A percentile compares a stretch with the other conserved stretches of the same genome.
These are phyloP conservation scores for Panonychus citri DNA, from an alignment of 1,140 invertebrate genomes.

Conservation along the genomic window DNA sequence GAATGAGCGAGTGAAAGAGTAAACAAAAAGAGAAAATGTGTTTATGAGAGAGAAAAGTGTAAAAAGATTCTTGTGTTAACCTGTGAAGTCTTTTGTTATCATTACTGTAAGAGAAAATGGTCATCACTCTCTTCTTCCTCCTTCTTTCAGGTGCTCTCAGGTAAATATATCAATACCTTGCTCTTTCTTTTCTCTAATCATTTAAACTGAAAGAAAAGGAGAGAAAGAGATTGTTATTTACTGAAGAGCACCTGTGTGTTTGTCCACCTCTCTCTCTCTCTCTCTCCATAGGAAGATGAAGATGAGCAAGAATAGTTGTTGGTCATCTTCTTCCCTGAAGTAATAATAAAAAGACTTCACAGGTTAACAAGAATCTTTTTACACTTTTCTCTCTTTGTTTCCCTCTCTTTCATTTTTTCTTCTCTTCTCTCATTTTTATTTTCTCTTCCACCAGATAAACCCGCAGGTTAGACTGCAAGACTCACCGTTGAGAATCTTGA, in stretches of 20 bases:
- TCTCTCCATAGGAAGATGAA: neutral
- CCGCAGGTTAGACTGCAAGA: too few relatives aligned
- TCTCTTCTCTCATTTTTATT: too few relatives aligned
- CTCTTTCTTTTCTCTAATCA: neutral
- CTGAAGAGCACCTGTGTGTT: neutral
- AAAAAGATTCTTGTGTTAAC: neutral
- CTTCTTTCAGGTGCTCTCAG: neutral
- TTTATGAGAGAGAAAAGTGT: neutral
- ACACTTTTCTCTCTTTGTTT: too few relatives aligned
- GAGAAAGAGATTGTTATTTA: neutral
- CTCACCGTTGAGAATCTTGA: too few relatives aligned
- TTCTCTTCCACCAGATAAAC: too few relatives aligned
- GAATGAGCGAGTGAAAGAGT: too few relatives aligned
- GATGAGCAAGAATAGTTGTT: too few relatives aligned
- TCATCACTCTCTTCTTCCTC: neutral
- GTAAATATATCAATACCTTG: neutral
- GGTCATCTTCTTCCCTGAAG: too few relatives aligned
- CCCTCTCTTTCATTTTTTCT: too few relatives aligned
- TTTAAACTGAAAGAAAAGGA: neutral
- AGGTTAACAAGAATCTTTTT: too few relatives aligned
- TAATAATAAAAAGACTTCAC: too few relatives aligned
- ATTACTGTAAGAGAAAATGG: neutral
- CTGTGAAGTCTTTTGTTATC: neutral
- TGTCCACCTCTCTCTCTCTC: neutral
- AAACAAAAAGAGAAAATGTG: neutral